Percentiles rank a stretch among this genome's conserved stretches.
These are phyloP conservation scores for Hydriomena furcata DNA, from an alignment of 2,888 invertebrate genomes.

Conservation along the genomic window DNA sequence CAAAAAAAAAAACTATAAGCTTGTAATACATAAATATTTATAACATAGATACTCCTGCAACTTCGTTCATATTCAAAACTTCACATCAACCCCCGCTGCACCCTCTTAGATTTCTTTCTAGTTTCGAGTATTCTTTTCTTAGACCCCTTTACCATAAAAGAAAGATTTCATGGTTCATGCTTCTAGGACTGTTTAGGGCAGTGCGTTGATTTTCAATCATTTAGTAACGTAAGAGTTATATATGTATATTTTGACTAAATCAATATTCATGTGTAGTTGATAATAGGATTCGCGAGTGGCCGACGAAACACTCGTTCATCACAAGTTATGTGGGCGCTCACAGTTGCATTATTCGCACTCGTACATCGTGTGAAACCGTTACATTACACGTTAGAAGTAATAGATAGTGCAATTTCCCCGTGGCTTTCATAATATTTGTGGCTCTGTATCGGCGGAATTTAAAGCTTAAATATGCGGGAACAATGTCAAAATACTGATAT, in stretches of 20 bases:
- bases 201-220: no score
- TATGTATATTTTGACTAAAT: neutral
- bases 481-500: slow-evolving; percentile 33
- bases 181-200: no score
- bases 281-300: slow-evolving; percentile 28
- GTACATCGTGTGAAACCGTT: slow-evolving; percentile 29
- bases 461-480: slow-evolving; percentile 29
- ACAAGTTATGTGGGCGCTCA: slow-evolving; percentile 31
- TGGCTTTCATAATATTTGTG: slow-evolving; percentile 34
- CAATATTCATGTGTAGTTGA: slow-evolving; percentile 21
- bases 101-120: no score
- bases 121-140: no score
- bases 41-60: no score
- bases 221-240: no score
- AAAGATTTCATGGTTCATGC: no score
- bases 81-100: no score
- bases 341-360: slow-evolving; percentile 17
- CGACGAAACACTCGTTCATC: slow-evolving; percentile 32
- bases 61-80: no score
- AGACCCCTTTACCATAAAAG: no score
- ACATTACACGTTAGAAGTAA: slow-evolving; percentile 37
- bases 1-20: neutral
- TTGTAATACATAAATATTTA: no score
- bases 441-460: slow-evolving; percentile 23
- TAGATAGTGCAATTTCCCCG: slow-evolving; percentile 39